These are phyloP conservation scores for Parotia lawesii DNA, from an alignment of 2,113 vertebrate genomes.

Conservation along the genomic window DNA sequence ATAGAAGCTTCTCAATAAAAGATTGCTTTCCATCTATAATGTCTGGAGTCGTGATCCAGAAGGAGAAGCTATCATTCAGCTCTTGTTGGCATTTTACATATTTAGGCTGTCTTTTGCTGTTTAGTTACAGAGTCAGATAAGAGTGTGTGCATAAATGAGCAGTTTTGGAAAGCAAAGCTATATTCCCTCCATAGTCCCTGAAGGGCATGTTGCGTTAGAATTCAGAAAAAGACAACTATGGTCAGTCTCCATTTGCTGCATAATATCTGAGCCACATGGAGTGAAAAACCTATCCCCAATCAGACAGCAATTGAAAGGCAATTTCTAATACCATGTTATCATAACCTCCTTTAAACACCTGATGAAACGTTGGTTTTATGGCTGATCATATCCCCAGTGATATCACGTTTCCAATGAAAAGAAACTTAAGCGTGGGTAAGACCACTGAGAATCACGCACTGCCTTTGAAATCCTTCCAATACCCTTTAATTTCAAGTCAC, in stretches of 20 bases:
- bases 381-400: background rate
- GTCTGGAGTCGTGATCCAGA: background rate
- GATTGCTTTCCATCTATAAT: background rate
- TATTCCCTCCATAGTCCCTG: background rate
- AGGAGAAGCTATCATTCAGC: background rate
- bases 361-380: background rate
- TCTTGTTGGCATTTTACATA: background rate
- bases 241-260: background rate
- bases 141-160: background rate
- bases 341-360: background rate
- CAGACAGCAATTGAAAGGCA: background rate
- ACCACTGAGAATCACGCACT: background rate
- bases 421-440: background rate
- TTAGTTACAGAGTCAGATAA: background rate
- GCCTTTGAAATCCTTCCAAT: background rate
- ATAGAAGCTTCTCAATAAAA: slow-evolving; percentile 15
- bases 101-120: background rate
- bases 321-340: background rate
- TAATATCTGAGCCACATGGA: background rate
- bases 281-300: background rate
- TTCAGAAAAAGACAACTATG: background rate
- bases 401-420: fast-evolving
- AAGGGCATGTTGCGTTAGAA: background rate
- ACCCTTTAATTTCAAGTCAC: background rate
- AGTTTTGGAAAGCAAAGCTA: background rate